Conservation (phyloP, 2,888 invertebrate species). For the Andrena praecox region DNA sequence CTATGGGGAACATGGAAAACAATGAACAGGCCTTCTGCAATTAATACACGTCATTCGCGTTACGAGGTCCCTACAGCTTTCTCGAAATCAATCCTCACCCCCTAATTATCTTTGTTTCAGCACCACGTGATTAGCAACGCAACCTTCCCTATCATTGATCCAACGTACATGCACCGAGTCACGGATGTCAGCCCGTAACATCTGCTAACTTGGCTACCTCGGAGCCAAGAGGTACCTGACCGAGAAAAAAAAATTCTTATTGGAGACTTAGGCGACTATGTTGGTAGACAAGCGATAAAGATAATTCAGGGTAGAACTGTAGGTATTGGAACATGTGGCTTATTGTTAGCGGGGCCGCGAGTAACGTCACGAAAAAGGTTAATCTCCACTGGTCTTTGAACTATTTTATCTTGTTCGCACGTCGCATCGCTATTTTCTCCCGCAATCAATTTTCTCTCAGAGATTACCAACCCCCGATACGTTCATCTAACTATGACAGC, state of each 20-base stretch:
- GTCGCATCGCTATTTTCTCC: background rate
- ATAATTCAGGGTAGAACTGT: slow-evolving; percentile 37
- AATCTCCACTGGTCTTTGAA: slow-evolving; percentile 14
- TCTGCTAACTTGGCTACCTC: slow-evolving; percentile 21
- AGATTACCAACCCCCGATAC: background rate
- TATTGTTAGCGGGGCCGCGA: slow-evolving; percentile 8
- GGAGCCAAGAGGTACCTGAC: background rate
- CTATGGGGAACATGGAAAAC: background rate
- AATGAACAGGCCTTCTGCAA: background rate
- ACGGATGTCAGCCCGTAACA: slow-evolving; percentile 30
- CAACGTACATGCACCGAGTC: slow-evolving; percentile 51
- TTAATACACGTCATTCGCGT: slow-evolving; percentile 2
- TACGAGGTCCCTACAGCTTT: slow-evolving; percentile 10
- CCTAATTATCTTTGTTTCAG: slow-evolving; percentile 58
- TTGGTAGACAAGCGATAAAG: slow-evolving; percentile 27
- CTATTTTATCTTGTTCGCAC: background rate
- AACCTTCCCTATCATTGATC: slow-evolving; percentile 62
- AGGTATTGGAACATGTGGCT: slow-evolving; percentile 2
- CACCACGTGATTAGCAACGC: slow-evolving; percentile 66
- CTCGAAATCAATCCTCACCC: slow-evolving; percentile 17
- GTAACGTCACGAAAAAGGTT: background rate
- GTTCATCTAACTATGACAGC: background rate
- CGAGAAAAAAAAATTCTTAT: slow-evolving; percentile 30
- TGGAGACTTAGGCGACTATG: slow-evolving; percentile 22
- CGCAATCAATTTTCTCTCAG: background rate